Evolutionary conservation across 1,140 invertebrate genomes (phyloP).

Genomic region (Pseudomyrmex dendroicus): DNA sequence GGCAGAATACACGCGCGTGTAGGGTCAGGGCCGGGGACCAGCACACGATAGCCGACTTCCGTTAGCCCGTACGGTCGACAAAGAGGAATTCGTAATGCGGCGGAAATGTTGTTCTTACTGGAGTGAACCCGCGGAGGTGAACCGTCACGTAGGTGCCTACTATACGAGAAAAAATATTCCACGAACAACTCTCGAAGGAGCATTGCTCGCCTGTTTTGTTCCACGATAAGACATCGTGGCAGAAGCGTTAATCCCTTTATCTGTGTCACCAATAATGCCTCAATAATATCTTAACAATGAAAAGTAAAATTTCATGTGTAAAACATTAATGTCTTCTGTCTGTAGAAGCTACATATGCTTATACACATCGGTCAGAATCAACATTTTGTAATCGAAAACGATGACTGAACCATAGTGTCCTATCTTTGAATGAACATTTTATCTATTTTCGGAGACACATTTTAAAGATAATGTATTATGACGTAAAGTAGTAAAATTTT

Average conservation of each 20-base stretch:
- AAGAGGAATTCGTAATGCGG: conserved; percentile 74
- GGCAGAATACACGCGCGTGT: conserved; percentile 48
- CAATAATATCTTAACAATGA: too few relatives aligned
- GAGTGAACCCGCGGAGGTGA: conserved; percentile 59
- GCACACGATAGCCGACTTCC: conserved; percentile 71
- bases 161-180: conserved; percentile 47
- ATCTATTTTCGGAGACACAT: background rate
- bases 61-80: conserved; percentile 69
- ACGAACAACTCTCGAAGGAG: background rate
- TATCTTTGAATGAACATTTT: too few relatives aligned
- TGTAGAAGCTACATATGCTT: too few relatives aligned
- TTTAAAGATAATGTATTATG: background rate
- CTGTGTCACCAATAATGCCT: background rate
- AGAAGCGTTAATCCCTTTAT: background rate
- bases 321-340: too few relatives aligned
- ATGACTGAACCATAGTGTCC: too few relatives aligned
- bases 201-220: background rate
- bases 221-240: background rate
- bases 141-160: conserved; percentile 58
- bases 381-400: too few relatives aligned
- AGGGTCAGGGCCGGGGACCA: conserved; percentile 70
- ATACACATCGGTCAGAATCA: too few relatives aligned
- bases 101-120: conserved; percentile 71
- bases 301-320: too few relatives aligned
- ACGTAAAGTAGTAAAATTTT: background rate